Evolutionary conservation across 2,888 invertebrate species (phyloP), one percentile per base, ranked within the genome.

Genomic region (Latheticus oryzae): DNA sequence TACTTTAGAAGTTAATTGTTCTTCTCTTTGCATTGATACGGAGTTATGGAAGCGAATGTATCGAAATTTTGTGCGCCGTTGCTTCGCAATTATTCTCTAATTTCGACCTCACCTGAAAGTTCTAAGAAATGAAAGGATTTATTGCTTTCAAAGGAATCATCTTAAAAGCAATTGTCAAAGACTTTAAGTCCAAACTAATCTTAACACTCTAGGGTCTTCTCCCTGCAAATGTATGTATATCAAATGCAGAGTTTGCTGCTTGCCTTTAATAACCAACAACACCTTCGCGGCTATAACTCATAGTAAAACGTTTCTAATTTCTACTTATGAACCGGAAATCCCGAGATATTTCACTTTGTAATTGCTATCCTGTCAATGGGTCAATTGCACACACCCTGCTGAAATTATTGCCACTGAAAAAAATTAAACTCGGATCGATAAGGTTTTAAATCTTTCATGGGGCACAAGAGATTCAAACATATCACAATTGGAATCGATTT

Each of bases 241-340:
- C 35, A 51, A 50, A 51, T 51, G 38, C 24, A 37, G 56, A 42
- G 32, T 56, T 16, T 28, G 38, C 17, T 15, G n/a, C 54, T 19
- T 37, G 24, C 15, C 24, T 45, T 47, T 53, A 56, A 66, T 70
- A 70, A 72, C 70, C 70, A 69, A 61, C 65, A 66, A 67, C 68
- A 65, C 68, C 64, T 67, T 60, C 51, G 48, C 59, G 58, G 40
- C 63, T 63, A 70, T 71, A 72, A 71, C 65, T 72, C 70, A 68
- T 64, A 60, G 54, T 63, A 60, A 64, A 63, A 65, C 61, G 65
- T 66, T 60, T 65, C 68, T 68, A 71, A 70, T 71, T 71, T 70
- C 66, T 67, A 67, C 67, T 68, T 63, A 61, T 62, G 56, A 60
- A 62, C 50, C 64, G 68, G 64, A 68, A 65, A 66, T 66, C 65